Evolutionary conservation across 92 coral and sea anemone genomes (phyloP), one percentile per base, ranked within the genome.

Genomic region (Phymanthus crucifer): DNA sequence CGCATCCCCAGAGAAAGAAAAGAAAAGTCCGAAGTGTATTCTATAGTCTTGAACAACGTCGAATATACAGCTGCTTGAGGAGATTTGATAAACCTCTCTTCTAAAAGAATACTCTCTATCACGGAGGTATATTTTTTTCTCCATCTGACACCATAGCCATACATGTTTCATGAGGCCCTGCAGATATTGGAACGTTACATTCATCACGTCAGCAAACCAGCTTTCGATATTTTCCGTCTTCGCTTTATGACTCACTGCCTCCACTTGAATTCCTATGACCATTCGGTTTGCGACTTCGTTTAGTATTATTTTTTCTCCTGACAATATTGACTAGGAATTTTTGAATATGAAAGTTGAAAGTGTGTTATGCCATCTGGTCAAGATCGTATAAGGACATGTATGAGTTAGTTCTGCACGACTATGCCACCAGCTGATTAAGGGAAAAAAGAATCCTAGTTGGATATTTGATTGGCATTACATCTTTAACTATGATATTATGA

Each of bases 401-500:
- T 11, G 29, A 21, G 13, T 17, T 40, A 32, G 35, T 35, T 35
- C 74, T 40, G 1, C 32, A 6, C 33, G 50, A 26, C 35, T 19
- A 36, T 77, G 81, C 81, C 69, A 77, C 81, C 81, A 77, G 40
- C 81, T 77, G 81, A 52, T 64, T 9, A 31, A 21, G 24, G 69
- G 21, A 27, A 54, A 17, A 26, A 40, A 64, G 72, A n/a, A 40
- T 32, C 69, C 46, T 77, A 35, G 27, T 75, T 75, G 80, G 69
- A 36, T 29, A 27, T 54, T 64, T 38, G 26, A 77, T 61, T 23
- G 46, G 33, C 81, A 23, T 26, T 40, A 40, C 38, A 54, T n/a
- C 46, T 21, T n/a, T 38, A 37, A 43, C 34, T 64, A n/a, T 64
- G 57, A 37, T 10, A 77, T 77, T 64, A 77, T 34, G 71, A 77